Evolutionary conservation across 2,888 invertebrate genomes (phyloP), one percentile per base, ranked within the genome.

Genomic region (Trimorus sp.): DNA sequence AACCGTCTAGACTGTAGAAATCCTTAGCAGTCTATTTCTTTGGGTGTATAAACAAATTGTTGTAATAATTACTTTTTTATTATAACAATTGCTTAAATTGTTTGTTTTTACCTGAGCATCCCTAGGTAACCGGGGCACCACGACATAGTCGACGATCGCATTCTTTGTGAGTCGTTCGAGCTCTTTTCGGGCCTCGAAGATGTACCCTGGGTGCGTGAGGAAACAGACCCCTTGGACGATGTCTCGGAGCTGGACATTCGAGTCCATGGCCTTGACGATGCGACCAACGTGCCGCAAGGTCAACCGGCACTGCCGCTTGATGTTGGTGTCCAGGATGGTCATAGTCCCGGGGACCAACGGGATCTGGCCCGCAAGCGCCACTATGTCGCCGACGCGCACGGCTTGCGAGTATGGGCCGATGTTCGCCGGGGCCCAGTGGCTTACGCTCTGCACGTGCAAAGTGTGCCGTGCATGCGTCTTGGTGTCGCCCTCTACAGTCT

Each of bases 401-500:
- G 97, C 96, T 93, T 98, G 98, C 90, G 98, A 98, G 91, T 98
- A 98, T 7, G 98, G 98, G 58, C 98, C 98, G 87, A 98, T 98
- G 91, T 98, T 98, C 79, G 98, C 98, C 0, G 98, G 98, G n/a
- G 98, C 98, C 98, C 98, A 98, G 91, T 98, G 98, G 38, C 98
- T 98, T 87, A 98, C 95, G 82, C 98, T 96, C 92, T 98, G 98
- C 51, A 98, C 98, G 91, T 98, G 98, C 96, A 98, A 96, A 7
- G 96, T 97, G 83, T 95, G 93, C 79, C 96, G 94, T 86, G 89
- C 89, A 56, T 89, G 87, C 76, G 88, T 83, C 85, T 89, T 87
- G 69, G 88, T 89, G 84, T 88, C 85, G 79, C 83, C 26, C 26
- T 26, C 26, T 26, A 26, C 26, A 26, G 26, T 26, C 26, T 26